Conservation (phyloP, 2,888 invertebrate genomes). For the Eugnorisma glareosa region DNA sequence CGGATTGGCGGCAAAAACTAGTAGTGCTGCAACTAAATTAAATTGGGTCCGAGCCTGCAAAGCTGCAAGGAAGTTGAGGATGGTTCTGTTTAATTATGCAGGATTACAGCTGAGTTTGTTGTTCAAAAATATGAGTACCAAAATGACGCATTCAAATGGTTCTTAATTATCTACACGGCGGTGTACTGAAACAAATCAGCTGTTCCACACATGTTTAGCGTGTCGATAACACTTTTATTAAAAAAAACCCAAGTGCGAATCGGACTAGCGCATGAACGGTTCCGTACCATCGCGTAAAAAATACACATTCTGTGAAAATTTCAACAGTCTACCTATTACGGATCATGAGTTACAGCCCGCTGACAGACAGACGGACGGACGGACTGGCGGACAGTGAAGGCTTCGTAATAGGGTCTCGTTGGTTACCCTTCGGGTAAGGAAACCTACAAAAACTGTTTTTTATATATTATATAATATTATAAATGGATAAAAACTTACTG, state of each 20-base stretch:
- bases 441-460: too few relatives aligned
- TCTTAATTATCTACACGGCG: not conserved
- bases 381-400: too few relatives aligned
- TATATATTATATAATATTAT: too few relatives aligned
- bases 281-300: too few relatives aligned
- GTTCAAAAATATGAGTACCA: not conserved
- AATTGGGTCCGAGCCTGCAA: slow-evolving; percentile 24
- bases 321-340: too few relatives aligned
- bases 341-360: too few relatives aligned
- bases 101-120: not conserved
- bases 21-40: slow-evolving; percentile 44
- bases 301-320: too few relatives aligned
- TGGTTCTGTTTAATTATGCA: not conserved
- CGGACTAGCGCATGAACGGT: too few relatives aligned
- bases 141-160: not conserved
- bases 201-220: not conserved
- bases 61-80: slow-evolving; percentile 1
- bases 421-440: too few relatives aligned
- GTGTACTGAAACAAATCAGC: not conserved
- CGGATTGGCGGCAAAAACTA: slow-evolving; percentile 37
- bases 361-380: too few relatives aligned
- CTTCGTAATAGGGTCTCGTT: too few relatives aligned
- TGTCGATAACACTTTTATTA: not conserved
- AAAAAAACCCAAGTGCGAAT: too few relatives aligned
- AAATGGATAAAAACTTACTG: not conserved